Evolutionary conservation across 2,888 invertebrate genomes (phyloP), one percentile per base, ranked within the genome.

Genomic region (Micoletzkya japonica): DNA sequence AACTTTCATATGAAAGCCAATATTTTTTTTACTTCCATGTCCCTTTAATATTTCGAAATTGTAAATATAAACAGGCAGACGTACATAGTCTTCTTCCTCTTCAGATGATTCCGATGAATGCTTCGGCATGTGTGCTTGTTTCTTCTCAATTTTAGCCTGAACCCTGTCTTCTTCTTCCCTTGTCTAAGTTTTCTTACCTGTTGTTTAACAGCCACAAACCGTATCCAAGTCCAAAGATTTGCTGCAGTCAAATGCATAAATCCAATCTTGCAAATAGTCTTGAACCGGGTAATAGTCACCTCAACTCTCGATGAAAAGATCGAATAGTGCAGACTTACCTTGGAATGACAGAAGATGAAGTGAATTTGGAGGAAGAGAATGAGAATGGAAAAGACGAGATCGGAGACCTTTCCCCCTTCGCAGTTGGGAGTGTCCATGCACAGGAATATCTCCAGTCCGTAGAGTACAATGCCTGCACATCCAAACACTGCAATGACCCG

Each of bases 301-400:
- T 84, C 69, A 61, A 44, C 10, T 44, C 14, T 44, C 20, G 10
- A 10, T 44, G 44, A 44, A 14, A 14, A 10, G 20, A 44, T 10
- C 20, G 10, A 17, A 44, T 44, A 44, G 10, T 7, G 14, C 14
- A 32, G 6, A 28, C 6, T n/a, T 34, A 84, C 84, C 76, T 82
- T 85, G 17, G 85, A 83, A 61, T 85, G 85, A 54, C 83, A 81
- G 72, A 85, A 85, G 44, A 85, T 80, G 72, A 85, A 85, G 69
- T 85, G 85, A 82, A 85, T 83, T 71, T 85, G 85, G 34, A 85
- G 72, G 73, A 85, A 85, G 36, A 82, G 82, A 75, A 85, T 85
- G n/a, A 81, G 34, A 10, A 77, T 78, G 2, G 81, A 81, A 30
- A 82, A 58, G 58, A 68, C 10, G 20, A 57, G 39, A 28, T 68